Conservation (phyloP, 1,140 invertebrate genomes). For the Brachionus sp. region DNA sequence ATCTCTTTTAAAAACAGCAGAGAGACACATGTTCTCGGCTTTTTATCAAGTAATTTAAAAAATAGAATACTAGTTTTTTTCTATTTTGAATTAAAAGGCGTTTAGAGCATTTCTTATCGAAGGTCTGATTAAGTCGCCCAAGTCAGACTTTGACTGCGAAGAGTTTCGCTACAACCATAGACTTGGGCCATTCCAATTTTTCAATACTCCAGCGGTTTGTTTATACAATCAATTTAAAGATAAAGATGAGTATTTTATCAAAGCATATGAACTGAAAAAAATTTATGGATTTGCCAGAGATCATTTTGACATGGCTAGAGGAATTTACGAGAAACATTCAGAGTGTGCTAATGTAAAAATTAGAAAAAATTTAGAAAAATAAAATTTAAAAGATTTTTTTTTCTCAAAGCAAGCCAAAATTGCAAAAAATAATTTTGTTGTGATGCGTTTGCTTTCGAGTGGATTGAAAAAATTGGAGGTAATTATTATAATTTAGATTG, state of each 20-base stretch:
- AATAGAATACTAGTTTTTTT: not conserved
- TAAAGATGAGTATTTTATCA: conserved; percentile 44
- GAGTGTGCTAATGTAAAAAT: not conserved
- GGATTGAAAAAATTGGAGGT: conserved; percentile 35
- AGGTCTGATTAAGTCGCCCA: conserved; percentile 69
- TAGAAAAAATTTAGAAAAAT: not conserved
- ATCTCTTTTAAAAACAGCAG: conserved; percentile 62
- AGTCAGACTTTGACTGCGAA: conserved; percentile 86
- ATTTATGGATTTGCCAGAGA: conserved; percentile 15
- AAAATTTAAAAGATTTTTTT: not conserved
- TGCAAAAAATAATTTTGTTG: conserved; percentile 41
- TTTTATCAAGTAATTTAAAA: conserved; percentile 45
- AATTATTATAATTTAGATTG: not conserved
- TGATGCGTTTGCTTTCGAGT: conserved; percentile 23
- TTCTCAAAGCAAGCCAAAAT: conserved; percentile 35
- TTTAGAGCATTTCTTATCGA: conserved; percentile 59
- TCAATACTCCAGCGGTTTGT: conserved; percentile 82
- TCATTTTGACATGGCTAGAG: conserved; percentile 22
- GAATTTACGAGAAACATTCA: conserved; percentile 31
- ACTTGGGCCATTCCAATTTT: conserved; percentile 78
- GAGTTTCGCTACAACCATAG: conserved; percentile 87
- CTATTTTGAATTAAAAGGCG: not conserved
- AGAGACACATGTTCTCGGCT: conserved; percentile 20
- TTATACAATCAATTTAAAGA: conserved; percentile 74
- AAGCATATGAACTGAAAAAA: conserved; percentile 1